These are phyloP conservation scores for Phoxinus dragarum DNA, from an alignment of 2,797 vertebrate species.

Conservation along the genomic window DNA sequence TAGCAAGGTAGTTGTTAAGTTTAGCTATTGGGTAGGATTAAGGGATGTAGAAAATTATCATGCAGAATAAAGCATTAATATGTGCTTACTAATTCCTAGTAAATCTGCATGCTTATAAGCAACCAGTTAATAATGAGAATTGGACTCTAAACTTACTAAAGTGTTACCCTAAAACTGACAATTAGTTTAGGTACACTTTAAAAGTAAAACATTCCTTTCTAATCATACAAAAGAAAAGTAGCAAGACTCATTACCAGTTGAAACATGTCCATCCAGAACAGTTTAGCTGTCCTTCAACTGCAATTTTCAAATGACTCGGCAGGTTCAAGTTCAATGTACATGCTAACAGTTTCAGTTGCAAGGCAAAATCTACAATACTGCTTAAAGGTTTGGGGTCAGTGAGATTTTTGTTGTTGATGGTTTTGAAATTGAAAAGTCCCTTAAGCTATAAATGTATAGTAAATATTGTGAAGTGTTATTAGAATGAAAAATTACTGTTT, in stretches of 20 bases:
- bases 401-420: too few species aligned
- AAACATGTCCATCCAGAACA: constrained; percentile 20
- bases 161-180: neutral
- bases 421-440: neutral
- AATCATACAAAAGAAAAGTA: constrained; percentile 10
- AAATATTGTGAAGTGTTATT: neutral
- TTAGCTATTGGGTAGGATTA: too few species aligned
- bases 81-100: too few species aligned
- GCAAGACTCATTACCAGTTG: constrained; percentile 15
- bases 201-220: neutral
- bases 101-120: too few species aligned
- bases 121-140: too few species aligned
- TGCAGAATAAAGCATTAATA: too few species aligned
- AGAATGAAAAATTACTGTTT: neutral
- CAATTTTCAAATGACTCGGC: neutral
- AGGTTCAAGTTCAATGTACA: neutral
- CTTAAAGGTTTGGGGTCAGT: neutral
- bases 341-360: neutral
- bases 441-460: neutral
- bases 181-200: neutral
- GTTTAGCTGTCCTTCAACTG: neutral
- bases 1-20: too few species aligned
- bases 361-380: neutral
- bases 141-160: too few species aligned
- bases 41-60: too few species aligned